Percentiles rank a stretch among this genome's conserved stretches.
phyloP scores from a whole-genome alignment of 2,113 vertebrate species.

The Clinocottus analis region DNA sequence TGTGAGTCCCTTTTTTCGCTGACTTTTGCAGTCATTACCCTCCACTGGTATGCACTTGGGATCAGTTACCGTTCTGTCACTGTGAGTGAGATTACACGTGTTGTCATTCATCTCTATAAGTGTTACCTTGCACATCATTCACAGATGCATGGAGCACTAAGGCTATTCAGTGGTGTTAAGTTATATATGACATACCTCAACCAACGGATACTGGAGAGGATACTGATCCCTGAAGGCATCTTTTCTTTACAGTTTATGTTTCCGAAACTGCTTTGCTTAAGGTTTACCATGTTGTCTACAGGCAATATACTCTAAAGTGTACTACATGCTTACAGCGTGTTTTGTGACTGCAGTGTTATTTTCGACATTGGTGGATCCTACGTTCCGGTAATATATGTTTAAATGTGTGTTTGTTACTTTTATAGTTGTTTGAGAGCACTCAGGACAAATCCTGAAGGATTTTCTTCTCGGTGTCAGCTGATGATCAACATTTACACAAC shows the following conservation, averaged over 20 bases:
- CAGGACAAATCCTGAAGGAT: slow-evolving; percentile 30
- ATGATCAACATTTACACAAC: slow-evolving; percentile 57
- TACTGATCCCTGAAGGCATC: neutral
- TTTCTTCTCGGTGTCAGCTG: slow-evolving; percentile 16
- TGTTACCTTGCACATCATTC: slow-evolving; percentile 25
- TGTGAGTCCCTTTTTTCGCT: neutral
- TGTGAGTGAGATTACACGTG: slow-evolving; percentile 23
- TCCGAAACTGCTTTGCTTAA: slow-evolving; percentile 13
- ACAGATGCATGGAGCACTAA: slow-evolving; percentile 13
- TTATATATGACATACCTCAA: slow-evolving; percentile 19
- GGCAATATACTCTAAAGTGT: neutral
- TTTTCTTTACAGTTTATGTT: slow-evolving; percentile 8
- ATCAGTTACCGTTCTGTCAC: slow-evolving; percentile 42
- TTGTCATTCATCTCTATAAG: slow-evolving; percentile 36
- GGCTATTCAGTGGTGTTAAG: slow-evolving; percentile 8
- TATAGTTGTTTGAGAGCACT: slow-evolving; percentile 1
- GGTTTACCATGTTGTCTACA: slow-evolving; percentile 2
- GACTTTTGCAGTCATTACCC: neutral
- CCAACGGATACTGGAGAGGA: neutral
- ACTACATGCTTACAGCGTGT: neutral
- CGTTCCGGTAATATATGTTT: neutral
- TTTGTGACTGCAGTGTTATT: neutral
- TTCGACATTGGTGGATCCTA: neutral
- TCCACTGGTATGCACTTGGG: neutral
- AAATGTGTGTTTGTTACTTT: slow-evolving; percentile 3